Evolutionary conservation across 2,797 vertebrate species (phyloP).

Genomic region (Neopelma chrysocephalum): DNA sequence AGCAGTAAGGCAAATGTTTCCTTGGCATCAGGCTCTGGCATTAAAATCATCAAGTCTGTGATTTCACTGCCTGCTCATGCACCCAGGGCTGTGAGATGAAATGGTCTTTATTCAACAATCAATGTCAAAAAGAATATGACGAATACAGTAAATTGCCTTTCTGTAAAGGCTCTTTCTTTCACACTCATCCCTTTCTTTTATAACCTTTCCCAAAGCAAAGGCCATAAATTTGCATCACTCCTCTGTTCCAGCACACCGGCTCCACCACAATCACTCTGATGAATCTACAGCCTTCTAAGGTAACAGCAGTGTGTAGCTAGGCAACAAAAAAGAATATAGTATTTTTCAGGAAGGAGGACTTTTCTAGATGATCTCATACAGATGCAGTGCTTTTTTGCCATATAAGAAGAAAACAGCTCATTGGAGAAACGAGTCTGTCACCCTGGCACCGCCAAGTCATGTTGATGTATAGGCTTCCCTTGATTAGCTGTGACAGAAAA

Average conservation of each 20-base stretch:
- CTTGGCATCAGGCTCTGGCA: background rate
- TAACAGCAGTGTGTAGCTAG: constrained; percentile 59
- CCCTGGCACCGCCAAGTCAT: background rate
- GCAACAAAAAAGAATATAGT: constrained; percentile 61
- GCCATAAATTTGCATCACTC: constrained; percentile 15
- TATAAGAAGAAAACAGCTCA: constrained; percentile 52
- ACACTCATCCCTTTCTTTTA: background rate
- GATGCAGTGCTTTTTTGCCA: constrained; percentile 30
- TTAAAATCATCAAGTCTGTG: background rate
- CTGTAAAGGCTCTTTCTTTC: background rate
- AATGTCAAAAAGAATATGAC: background rate
- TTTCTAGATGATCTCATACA: constrained; percentile 55
- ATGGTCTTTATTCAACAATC: background rate
- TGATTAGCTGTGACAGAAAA: background rate
- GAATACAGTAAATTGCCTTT: background rate
- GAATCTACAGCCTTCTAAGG: constrained; percentile 65
- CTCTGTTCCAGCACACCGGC: constrained; percentile 4
- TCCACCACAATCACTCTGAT: background rate
- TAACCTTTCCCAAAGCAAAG: background rate
- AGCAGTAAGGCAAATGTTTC: background rate
- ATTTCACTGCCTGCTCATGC: constrained; percentile 9
- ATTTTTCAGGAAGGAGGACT: constrained; percentile 43
- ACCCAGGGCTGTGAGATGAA: background rate
- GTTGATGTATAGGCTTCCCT: background rate
- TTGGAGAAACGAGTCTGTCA: background rate